These are phyloP conservation scores for Neosilurus mollespiculum DNA, from an alignment of 2,797 vertebrate genomes.

Conservation along the genomic window DNA sequence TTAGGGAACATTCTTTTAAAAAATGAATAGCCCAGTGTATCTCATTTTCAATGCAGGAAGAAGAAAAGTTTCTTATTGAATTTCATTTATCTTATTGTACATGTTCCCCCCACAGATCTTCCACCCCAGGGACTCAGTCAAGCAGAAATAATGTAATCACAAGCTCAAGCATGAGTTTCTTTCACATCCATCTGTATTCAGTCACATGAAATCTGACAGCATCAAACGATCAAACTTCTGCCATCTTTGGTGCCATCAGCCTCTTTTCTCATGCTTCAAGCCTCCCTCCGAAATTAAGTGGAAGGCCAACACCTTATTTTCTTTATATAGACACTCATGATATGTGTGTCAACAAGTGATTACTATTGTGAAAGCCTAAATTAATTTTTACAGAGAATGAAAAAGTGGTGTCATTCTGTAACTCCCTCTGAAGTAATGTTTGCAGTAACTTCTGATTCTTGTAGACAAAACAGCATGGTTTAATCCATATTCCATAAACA, in stretches of 20 bases:
- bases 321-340: not conserved
- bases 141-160: conserved; percentile 37
- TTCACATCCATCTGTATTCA: conserved; percentile 32
- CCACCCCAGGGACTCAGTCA: not conserved
- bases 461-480: not conserved
- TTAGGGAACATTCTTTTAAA: not conserved
- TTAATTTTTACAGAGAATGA: not conserved
- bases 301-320: not conserved
- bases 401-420: not conserved
- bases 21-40: not conserved
- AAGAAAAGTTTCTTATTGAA: conserved; percentile 24
- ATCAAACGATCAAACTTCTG: conserved; percentile 25
- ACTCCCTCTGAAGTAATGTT: conserved; percentile 7
- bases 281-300: not conserved
- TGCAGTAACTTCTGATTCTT: not conserved
- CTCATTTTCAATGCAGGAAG: not conserved
- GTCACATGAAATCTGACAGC: conserved; percentile 26
- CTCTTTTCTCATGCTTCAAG: conserved; percentile 5
- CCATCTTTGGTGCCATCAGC: conserved; percentile 1
- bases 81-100: conserved; percentile 21
- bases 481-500: no score
- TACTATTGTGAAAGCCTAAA: conserved; percentile 16
- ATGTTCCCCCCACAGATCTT: conserved; percentile 18
- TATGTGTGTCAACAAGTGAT: conserved; percentile 7
- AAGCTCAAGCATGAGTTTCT: conserved; percentile 27